Percentiles rank a stretch among this genome's conserved stretches.
Conservation (phyloP, 2,888 invertebrate genomes). For the Aspidapion aeneum region DNA sequence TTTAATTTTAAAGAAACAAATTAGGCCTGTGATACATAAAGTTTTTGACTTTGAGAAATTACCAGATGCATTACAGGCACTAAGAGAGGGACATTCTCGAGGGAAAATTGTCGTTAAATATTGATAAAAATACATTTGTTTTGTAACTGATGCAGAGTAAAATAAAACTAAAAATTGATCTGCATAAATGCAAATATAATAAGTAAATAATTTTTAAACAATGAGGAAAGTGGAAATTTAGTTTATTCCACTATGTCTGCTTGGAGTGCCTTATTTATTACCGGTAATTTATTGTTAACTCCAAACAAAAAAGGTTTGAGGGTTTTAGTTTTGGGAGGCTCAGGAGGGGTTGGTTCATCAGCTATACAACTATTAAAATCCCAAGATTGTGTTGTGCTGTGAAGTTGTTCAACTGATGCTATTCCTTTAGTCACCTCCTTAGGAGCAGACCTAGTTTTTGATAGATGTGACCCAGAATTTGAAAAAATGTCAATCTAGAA, state of each 20-base stretch:
- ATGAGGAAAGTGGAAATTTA: slow-evolving; percentile 72
- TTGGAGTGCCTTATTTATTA: slow-evolving; percentile 72
- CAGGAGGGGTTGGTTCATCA: slow-evolving; percentile 88
- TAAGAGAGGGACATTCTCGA: no score
- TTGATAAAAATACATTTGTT: no score
- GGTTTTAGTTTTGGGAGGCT: slow-evolving; percentile 80
- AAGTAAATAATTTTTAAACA: slow-evolving; percentile 53
- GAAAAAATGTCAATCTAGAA: slow-evolving; percentile 54
- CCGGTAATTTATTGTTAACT: slow-evolving; percentile 55
- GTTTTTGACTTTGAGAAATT: no score
- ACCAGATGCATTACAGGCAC: no score
- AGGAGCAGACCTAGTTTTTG: slow-evolving; percentile 69
- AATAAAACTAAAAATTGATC: no score
- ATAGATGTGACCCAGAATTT: slow-evolving; percentile 67
- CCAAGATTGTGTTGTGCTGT: slow-evolving; percentile 68
- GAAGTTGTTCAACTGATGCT: slow-evolving; percentile 73
- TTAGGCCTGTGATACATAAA: no score
- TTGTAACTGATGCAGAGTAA: no score
- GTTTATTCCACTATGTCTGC: slow-evolving; percentile 86
- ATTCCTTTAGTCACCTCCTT: slow-evolving; percentile 59
- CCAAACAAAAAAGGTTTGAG: slow-evolving; percentile 50
- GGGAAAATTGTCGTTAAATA: no score
- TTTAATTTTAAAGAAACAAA: no score
- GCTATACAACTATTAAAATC: slow-evolving; percentile 82
- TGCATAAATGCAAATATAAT: no score